These are phyloP conservation scores for Odobenus rosmarus DNA, from an alignment of 2,113 vertebrate genomes.

Conservation along the genomic window DNA sequence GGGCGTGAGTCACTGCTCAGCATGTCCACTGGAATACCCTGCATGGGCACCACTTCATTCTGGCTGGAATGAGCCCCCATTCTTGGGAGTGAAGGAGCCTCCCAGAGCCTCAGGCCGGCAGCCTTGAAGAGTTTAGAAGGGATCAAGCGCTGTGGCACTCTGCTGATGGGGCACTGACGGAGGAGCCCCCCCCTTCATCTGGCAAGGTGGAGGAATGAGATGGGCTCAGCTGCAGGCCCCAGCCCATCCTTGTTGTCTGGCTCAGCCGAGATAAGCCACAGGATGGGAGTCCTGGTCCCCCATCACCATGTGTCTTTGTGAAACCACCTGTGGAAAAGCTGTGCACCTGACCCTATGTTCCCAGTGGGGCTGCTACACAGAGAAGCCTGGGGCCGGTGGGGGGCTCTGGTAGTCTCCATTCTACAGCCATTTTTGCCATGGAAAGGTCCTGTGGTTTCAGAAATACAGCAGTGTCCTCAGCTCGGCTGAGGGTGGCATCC, in stretches of 20 bases:
- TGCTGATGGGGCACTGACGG: accelerated
- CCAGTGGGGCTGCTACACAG: neutral
- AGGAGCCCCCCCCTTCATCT: neutral
- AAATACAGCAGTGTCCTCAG: neutral
- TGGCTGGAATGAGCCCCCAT: neutral
- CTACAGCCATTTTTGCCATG: too few species aligned
- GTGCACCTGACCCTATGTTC: neutral
- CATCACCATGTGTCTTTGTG: neutral
- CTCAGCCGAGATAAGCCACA: neutral
- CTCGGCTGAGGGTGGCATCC: neutral
- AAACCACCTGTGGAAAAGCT: neutral
- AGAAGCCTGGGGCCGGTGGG: neutral
- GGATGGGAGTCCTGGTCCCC: neutral
- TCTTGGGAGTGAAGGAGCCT: neutral
- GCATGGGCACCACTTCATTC: neutral
- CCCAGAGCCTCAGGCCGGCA: neutral
- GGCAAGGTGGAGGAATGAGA: neutral
- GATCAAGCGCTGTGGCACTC: accelerated
- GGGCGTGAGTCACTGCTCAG: accelerated
- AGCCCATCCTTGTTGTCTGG: accelerated
- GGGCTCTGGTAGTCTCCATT: too few species aligned
- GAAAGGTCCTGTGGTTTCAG: neutral
- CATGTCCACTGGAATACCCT: too few species aligned
- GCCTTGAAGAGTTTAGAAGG: neutral
- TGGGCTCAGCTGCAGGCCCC: neutral